These are phyloP conservation scores for Centropus bengalensis DNA, from an alignment of 2,113 vertebrate species.

Conservation along the genomic window DNA sequence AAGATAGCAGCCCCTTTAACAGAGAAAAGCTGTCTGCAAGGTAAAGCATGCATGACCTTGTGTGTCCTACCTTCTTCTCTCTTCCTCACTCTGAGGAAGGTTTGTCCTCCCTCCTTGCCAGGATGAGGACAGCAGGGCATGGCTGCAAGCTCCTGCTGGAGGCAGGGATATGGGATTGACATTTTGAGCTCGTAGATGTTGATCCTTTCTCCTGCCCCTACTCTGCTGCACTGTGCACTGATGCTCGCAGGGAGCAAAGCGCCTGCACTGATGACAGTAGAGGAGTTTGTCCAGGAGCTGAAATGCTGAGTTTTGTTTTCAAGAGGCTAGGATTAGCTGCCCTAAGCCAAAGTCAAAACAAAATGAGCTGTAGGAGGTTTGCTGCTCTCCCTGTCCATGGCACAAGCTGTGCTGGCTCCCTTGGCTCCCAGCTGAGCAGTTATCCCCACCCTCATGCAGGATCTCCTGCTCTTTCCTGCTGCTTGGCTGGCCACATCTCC, in stretches of 20 bases:
- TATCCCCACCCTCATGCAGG: not conserved
- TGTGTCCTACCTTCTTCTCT: not conserved
- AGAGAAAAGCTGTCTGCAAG: conserved; percentile 1
- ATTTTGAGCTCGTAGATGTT: not conserved
- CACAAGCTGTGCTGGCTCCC: not conserved
- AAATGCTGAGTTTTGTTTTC: not conserved
- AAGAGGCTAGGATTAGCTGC: not conserved
- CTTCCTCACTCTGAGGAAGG: not conserved
- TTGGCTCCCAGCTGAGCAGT: not conserved
- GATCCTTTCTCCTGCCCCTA: not conserved
- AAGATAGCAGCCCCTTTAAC: not conserved
- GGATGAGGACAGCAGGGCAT: not conserved
- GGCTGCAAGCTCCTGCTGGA: not conserved
- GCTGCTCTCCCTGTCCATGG: not conserved
- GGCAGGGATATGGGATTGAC: not conserved
- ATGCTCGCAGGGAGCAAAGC: not conserved
- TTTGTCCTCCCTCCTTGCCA: not conserved
- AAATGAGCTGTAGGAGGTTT: not conserved
- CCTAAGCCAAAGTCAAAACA: not conserved
- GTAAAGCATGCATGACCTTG: not conserved
- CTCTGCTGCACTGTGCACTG: not conserved
- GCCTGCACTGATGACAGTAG: fast-evolving
- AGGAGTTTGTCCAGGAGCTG: not conserved
- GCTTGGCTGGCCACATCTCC: not conserved
- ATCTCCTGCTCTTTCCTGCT: not conserved